Conservation (phyloP, 2,797 vertebrate genomes). For the Clamator glandarius region DNA sequence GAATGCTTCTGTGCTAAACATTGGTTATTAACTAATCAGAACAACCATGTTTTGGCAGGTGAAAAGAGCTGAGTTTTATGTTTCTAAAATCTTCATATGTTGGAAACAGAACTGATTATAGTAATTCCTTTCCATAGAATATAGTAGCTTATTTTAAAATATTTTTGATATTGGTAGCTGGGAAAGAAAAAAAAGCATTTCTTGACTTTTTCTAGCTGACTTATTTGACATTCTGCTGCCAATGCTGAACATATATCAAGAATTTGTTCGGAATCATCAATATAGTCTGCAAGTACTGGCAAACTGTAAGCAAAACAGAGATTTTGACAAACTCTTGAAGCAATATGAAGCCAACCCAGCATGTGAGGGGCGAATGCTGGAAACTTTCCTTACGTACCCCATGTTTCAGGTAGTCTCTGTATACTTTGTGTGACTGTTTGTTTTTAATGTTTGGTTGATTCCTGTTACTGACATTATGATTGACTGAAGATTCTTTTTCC, state of each 20-base stretch:
- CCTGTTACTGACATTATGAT: background rate
- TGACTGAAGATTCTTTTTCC: background rate
- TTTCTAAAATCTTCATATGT: background rate
- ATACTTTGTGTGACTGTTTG: background rate
- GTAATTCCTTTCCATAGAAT: background rate
- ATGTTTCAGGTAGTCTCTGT: conserved; percentile 93
- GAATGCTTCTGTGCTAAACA: background rate
- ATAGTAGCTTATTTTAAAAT: background rate
- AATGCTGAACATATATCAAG: conserved; percentile 99
- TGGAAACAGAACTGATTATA: background rate
- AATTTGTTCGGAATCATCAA: conserved; percentile 99
- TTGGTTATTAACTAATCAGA: background rate
- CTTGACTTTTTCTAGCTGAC: conserved; percentile 85
- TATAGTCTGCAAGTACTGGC: conserved; percentile 98
- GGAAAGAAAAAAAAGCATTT: background rate
- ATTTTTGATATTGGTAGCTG: background rate
- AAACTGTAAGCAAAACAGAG: conserved; percentile 99
- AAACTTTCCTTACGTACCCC: conserved; percentile 98
- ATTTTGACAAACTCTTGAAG: conserved; percentile 99
- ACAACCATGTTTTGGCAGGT: background rate
- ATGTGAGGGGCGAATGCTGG: conserved; percentile 96
- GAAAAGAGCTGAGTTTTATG: background rate
- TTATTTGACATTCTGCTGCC: conserved; percentile 98
- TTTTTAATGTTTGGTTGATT: background rate
- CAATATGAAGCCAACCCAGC: conserved; percentile 97